These are phyloP conservation scores for Poecilus cupreus DNA, from an alignment of 2,888 invertebrate species.

Conservation along the genomic window DNA sequence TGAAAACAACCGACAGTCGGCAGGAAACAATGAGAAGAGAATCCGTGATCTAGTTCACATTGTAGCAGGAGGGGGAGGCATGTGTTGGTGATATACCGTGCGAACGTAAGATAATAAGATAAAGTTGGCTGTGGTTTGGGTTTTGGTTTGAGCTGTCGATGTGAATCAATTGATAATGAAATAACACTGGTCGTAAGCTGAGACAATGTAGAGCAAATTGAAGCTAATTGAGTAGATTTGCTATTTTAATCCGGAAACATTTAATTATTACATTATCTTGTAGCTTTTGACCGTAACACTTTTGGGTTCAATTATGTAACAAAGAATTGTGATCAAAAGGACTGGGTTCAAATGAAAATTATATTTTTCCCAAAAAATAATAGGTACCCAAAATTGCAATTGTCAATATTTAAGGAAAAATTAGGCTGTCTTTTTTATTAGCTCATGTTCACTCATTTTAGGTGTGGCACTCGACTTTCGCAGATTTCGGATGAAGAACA, in stretches of 20 bases:
- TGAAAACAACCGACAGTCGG: constrained; percentile 39
- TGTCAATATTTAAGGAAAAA: too few relatives aligned
- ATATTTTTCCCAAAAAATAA: too few relatives aligned
- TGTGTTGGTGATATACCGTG: constrained; percentile 33
- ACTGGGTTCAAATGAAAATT: too few relatives aligned
- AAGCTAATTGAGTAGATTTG: neutral
- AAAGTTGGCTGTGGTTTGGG: neutral
- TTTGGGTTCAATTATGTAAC: too few relatives aligned
- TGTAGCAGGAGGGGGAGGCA: neutral
- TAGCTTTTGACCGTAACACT: too few relatives aligned
- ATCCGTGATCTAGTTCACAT: constrained; percentile 53
- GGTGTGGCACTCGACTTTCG: too few relatives aligned
- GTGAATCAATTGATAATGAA: constrained; percentile 15
- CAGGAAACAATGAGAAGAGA: constrained; percentile 50
- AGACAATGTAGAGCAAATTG: neutral
- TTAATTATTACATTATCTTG: too few relatives aligned
- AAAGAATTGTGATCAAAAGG: too few relatives aligned
- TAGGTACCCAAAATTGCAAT: too few relatives aligned
- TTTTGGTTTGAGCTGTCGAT: constrained; percentile 14
- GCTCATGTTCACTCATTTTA: too few relatives aligned
- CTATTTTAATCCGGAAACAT: neutral
- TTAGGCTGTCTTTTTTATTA: too few relatives aligned
- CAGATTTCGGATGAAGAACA: too few relatives aligned
- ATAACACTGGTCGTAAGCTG: neutral
- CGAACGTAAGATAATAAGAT: constrained; percentile 17